A percentile compares a stretch with the other conserved stretches of the same genome.
Evolutionary conservation across 2,113 vertebrate genomes (phyloP).

Genomic region (Damaliscus lunatus): DNA sequence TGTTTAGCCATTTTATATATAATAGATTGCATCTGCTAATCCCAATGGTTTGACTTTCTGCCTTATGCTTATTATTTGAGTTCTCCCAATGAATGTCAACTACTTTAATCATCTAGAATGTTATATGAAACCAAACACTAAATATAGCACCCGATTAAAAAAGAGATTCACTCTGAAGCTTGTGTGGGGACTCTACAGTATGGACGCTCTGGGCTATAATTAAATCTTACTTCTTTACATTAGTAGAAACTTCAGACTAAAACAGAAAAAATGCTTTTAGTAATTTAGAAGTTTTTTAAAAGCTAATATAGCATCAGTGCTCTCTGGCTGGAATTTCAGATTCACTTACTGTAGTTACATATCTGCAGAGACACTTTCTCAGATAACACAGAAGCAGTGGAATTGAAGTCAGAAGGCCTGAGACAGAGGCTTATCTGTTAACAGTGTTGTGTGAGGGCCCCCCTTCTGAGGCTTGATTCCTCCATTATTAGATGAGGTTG

Average conservation of each 20-base stretch:
- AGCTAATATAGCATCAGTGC: neutral
- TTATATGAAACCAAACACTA: neutral
- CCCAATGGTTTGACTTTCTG: neutral
- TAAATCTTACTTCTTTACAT: neutral
- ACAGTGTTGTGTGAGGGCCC: neutral
- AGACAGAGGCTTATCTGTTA: neutral
- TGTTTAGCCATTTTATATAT: neutral
- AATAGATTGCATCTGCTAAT: neutral
- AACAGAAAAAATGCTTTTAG: neutral
- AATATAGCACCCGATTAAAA: neutral
- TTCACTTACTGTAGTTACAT: neutral
- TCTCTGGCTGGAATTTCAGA: neutral
- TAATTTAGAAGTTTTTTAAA: neutral
- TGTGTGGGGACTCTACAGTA: neutral
- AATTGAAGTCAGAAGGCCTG: neutral
- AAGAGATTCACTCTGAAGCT: neutral
- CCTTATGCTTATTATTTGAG: neutral
- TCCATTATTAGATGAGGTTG: neutral
- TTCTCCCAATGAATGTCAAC: neutral
- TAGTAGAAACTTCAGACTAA: slow-evolving; percentile 18
- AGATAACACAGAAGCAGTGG: neutral
- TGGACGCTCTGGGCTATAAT: neutral
- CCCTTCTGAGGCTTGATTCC: neutral
- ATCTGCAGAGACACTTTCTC: neutral
- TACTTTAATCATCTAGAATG: neutral